Evolutionary conservation across 2,888 invertebrate species (phyloP), one percentile per base, ranked within the genome.

Genomic region (Acanthococcus lagerstroemiae): DNA sequence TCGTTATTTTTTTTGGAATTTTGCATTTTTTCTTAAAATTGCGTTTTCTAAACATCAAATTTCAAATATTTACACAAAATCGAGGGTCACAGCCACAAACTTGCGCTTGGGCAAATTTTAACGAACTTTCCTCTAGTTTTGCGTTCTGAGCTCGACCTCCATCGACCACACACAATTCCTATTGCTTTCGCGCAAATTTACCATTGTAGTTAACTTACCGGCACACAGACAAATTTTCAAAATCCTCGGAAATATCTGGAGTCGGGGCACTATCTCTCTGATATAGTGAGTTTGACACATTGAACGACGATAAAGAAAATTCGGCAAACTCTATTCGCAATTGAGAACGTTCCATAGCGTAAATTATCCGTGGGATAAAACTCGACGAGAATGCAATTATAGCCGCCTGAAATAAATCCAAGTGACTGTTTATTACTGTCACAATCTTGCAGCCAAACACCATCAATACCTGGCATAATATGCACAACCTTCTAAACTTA

Each of bases 291-390:
- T n/a, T n/a, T n/a, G n/a, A n/a, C n/a, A n/a, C 82, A 72, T 85
- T 81, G 76, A 90, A 91, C 72, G 83, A 80, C 0, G 90, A 83
- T 22, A 92, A 76, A 4, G 90, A 85, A 75, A 84, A 83, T 73
- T 92, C 84, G 45, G 94, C 81, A 77, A 90, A 96, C n/a, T n/a
- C n/a, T n/a, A n/a, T n/a, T 27, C 90, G 87, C 22, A 93, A 78
- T 0, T 81, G 79, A 15, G 79, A 79, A 74, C 83, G 79, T 15
- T 77, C 72, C 19, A 85, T 83, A 67, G 83, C 80, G 77, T 94
- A 96, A 30, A 95, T 89, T 68, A 94, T 77, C 26, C 56, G 55
- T n/a, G 69, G 69, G 22, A 69, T 63, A 17, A 55, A 69, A 22
- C 63, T 67, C 0, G 69, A 69, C 19, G 69, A 67, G 58, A 69